Base-by-base conservation (phyloP, 2,113 vertebrate species). In the Forbesichthys papilliferus region DNA sequence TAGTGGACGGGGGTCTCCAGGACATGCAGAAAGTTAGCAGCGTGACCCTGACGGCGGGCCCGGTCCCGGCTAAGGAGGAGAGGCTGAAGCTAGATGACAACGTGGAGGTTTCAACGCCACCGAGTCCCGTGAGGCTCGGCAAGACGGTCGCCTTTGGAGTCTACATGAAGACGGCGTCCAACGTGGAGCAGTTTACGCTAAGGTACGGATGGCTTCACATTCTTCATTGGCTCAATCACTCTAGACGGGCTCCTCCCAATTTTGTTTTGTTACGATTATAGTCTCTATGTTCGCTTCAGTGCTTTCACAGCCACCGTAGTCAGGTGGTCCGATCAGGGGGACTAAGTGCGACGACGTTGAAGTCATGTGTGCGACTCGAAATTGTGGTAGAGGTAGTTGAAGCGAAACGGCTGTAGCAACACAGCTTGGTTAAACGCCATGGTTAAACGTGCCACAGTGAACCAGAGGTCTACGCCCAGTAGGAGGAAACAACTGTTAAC, bases 121-220 rank as follows among this genome's bases (percentile, higher is more conserved):
- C 94, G 62, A 95, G 91, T 69, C 95, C 96, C 0, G 87, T 99
- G 62, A 94, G 93, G 49, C 95, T 95, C 52, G 96, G 96, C 9
- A 96, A 94, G 16, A 88, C 90, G 0, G 94, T 96, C 74, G 93
- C 93, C 52, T 97, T 98, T 66, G 87, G 93, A 3, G 69, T 98
- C 48, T 94, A 92, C 66, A 93, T 98, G 90, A 90, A 87, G 69
- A 89, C 94, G 0, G 80, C 90, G 61, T 95, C 96, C 0, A 74
- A 81, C 34, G 89, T 79, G 49, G 94, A 98, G 48, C 94, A 94
- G 83, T 96, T 98, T 82, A 95, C 93, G 0, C 77, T 98, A 42
- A 94, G 95, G 96, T 91, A 47, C 13, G 86, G 78, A 7, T 10
- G 47, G 56, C 27, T 27, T 33, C 27, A 11, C 3, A 33, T 13